A percentile compares a stretch with the other conserved stretches of the same genome.
phyloP scores from a whole-genome alignment of 2,113 vertebrate species.

The Limnothrissa miodon region DNA sequence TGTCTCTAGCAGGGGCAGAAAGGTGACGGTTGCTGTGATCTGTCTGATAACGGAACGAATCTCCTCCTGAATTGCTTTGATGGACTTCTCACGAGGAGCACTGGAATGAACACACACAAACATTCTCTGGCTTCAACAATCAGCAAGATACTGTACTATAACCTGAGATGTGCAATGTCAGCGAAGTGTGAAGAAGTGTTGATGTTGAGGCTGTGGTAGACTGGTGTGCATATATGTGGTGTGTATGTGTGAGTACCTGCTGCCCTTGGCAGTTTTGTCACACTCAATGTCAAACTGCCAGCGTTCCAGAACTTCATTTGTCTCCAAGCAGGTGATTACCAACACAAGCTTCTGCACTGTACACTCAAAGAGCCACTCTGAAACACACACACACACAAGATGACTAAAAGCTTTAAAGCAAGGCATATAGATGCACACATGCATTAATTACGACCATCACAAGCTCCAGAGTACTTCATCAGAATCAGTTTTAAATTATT shows the following conservation, averaged over 20 bases:
- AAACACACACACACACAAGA: constrained; percentile 40
- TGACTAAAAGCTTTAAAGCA: background rate
- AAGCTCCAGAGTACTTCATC: too few relatives aligned
- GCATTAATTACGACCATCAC: too few relatives aligned
- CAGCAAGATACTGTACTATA: too few relatives aligned
- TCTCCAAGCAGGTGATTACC: constrained; percentile 89
- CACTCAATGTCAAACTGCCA: constrained; percentile 98
- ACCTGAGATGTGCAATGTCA: background rate
- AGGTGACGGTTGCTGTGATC: constrained; percentile 92
- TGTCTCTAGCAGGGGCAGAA: constrained; percentile 88
- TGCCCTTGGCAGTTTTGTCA: constrained; percentile 85
- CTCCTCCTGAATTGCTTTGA: constrained; percentile 94
- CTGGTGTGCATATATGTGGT: background rate
- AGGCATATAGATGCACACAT: constrained; percentile 73
- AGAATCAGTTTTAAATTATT: too few relatives aligned
- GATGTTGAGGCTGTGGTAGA: too few relatives aligned
- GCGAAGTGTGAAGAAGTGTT: background rate
- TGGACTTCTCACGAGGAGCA: constrained; percentile 85
- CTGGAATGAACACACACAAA: constrained; percentile 63
- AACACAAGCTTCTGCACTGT: constrained; percentile 91
- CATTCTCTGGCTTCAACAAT: too few relatives aligned
- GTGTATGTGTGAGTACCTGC: constrained; percentile 65
- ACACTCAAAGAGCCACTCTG: constrained; percentile 93
- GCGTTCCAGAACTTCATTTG: constrained; percentile 86
- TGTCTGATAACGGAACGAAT: constrained; percentile 94